phyloP scores from a whole-genome alignment of 2,113 vertebrate genomes.

The Epinephelus lanceolatus region DNA sequence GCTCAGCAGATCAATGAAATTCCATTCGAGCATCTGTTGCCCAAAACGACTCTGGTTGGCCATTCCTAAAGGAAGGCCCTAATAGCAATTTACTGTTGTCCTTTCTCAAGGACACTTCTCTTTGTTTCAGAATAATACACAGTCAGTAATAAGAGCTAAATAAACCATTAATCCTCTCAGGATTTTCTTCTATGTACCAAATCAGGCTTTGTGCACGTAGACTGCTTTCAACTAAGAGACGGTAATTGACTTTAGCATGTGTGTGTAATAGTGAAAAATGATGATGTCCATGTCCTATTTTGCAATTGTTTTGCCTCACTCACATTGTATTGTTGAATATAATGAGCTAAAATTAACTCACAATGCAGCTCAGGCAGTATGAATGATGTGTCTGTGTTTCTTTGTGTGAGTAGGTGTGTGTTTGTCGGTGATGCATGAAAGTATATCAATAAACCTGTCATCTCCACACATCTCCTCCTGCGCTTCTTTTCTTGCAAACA shows the following conservation, averaged over 20 bases:
- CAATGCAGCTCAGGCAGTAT: conserved; percentile 28
- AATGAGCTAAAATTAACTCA: conserved; percentile 65
- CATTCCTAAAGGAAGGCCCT: conserved; percentile 48
- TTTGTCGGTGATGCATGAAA: conserved; percentile 46
- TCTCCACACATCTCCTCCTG: conserved; percentile 28
- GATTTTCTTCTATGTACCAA: conserved; percentile 31
- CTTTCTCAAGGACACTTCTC: conserved; percentile 73
- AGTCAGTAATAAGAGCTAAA: conserved; percentile 61
- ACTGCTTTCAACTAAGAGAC: conserved; percentile 54
- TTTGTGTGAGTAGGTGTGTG: conserved; percentile 50
- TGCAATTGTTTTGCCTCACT: background rate
- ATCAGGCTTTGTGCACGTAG: conserved; percentile 30
- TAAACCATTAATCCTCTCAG: conserved; percentile 65
- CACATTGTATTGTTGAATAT: conserved; percentile 43
- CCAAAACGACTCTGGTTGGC: conserved; percentile 40
- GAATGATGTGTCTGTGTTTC: conserved; percentile 50
- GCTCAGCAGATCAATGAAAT: conserved; percentile 71
- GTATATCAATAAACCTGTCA: conserved; percentile 58
- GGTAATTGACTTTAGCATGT: conserved; percentile 62
- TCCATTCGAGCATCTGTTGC: conserved; percentile 71
- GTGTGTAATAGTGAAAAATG: conserved; percentile 65
- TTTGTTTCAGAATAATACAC: conserved; percentile 66
- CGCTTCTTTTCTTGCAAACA: conserved; percentile 19
- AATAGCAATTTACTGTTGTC: conserved; percentile 67
- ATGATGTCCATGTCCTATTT: conserved; percentile 55